Evolutionary conservation across 2,797 vertebrate species (phyloP).

Genomic region (Danio tinwini): DNA sequence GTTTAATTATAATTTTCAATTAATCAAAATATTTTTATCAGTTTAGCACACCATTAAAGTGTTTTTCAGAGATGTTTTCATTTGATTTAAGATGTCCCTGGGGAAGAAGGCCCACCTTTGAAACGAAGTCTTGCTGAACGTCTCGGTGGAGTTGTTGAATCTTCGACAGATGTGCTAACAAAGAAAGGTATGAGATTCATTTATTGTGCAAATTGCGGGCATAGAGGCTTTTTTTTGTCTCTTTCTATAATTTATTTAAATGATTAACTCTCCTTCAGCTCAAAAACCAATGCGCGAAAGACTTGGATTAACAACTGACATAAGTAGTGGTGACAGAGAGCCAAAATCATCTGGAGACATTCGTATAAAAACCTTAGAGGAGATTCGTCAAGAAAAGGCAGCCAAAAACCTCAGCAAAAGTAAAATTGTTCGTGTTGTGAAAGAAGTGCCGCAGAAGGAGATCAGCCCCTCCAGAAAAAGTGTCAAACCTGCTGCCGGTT

Average conservation of each 20-base stretch:
- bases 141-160: slow-evolving; percentile 83
- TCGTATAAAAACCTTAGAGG: slow-evolving; percentile 90
- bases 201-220: background rate
- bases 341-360: slow-evolving; percentile 77
- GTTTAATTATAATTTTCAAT: no score
- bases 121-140: slow-evolving; percentile 85
- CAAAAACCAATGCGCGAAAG: slow-evolving; percentile 83
- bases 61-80: background rate
- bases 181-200: slow-evolving; percentile 77
- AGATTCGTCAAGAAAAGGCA: slow-evolving; percentile 90
- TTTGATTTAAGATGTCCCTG: slow-evolving; percentile 60
- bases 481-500: slow-evolving; percentile 52
- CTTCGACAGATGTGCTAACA: slow-evolving; percentile 59
- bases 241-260: background rate
- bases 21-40: no score
- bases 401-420: slow-evolving; percentile 69
- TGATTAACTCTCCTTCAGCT: slow-evolving; percentile 65
- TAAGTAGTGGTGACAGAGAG: slow-evolving; percentile 34
- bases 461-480: slow-evolving; percentile 59
- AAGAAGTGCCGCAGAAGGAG: slow-evolving; percentile 44
- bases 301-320: slow-evolving; percentile 75
- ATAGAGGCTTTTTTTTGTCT: background rate
- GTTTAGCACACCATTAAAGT: no score
- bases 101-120: slow-evolving; percentile 66
- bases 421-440: slow-evolving; percentile 51